Percentiles rank a stretch among this genome's conserved stretches.
These are phyloP conservation scores for Ochropacha duplaris DNA, from an alignment of 2,888 invertebrate species.

Conservation along the genomic window DNA sequence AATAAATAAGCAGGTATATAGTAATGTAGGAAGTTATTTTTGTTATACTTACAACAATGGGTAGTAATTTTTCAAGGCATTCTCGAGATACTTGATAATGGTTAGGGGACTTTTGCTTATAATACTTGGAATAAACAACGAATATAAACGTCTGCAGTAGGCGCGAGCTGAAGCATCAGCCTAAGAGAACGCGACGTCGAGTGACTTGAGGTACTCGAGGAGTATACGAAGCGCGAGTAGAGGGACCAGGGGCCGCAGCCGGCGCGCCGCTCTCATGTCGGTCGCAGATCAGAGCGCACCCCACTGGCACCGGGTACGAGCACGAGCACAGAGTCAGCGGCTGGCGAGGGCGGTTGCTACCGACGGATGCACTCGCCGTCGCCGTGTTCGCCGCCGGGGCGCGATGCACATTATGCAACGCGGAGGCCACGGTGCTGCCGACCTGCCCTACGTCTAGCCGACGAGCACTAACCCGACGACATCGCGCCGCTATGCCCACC, in stretches of 20 bases:
- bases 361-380: conserved; percentile 44
- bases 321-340: conserved; percentile 21
- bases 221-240: conserved; percentile 67
- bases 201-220: conserved; percentile 71
- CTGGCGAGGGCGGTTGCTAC: conserved; percentile 33
- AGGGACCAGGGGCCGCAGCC: conserved; percentile 61
- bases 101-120: conserved; percentile 24
- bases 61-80: conserved; percentile 42
- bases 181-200: conserved; percentile 48
- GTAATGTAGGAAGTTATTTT: conserved; percentile 7
- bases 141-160: conserved; percentile 45
- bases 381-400: conserved; percentile 58
- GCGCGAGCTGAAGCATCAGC: conserved; percentile 24
- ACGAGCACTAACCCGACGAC: conserved; percentile 72
- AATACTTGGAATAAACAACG: conserved; percentile 37
- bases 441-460: conserved; percentile 79
- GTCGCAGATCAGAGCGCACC: conserved; percentile 23
- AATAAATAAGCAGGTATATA: not conserved
- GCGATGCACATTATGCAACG: conserved; percentile 73
- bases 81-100: conserved; percentile 47
- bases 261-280: conserved; percentile 51
- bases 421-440: conserved; percentile 53
- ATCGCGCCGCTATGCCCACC: conserved; percentile 70
- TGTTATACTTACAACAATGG: conserved; percentile 58
- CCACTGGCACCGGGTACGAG: conserved; percentile 11